Conservation (phyloP, 2,797 vertebrate genomes). For the Premnoplex brunnescens region DNA sequence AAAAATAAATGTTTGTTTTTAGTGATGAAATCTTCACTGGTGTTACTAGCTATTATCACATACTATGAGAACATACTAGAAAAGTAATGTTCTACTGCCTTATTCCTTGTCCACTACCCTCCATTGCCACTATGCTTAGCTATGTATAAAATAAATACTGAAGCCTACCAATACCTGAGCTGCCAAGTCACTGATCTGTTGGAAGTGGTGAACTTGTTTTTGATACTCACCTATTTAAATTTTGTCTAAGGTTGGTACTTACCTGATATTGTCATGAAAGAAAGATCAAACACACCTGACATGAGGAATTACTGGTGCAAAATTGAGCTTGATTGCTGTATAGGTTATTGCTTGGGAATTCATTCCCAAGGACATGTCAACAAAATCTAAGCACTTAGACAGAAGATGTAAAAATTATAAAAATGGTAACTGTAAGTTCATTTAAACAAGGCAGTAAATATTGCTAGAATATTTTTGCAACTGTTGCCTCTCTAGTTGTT, state of each 20-base stretch:
- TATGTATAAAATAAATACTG: background rate
- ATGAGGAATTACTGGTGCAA: background rate
- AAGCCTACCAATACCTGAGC: background rate
- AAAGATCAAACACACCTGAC: background rate
- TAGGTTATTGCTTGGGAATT: background rate
- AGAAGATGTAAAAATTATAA: background rate
- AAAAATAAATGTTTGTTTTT: rapidly evolving
- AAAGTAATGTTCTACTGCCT: background rate
- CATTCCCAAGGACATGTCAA: background rate
- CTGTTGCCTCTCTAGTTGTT: background rate
- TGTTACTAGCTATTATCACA: background rate
- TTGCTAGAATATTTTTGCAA: background rate
- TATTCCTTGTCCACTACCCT: background rate
- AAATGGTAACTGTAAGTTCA: background rate
- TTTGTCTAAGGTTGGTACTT: background rate
- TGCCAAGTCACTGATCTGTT: background rate
- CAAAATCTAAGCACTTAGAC: background rate
- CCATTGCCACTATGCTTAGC: background rate
- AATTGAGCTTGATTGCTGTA: background rate
- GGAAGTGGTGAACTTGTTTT: background rate
- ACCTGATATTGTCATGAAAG: background rate
- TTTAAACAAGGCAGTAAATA: background rate
- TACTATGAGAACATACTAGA: background rate
- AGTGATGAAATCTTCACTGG: background rate
- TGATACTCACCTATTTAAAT: background rate